Evolutionary conservation across 2,888 invertebrate species (phyloP).

Genomic region (Diploptera punctata): DNA sequence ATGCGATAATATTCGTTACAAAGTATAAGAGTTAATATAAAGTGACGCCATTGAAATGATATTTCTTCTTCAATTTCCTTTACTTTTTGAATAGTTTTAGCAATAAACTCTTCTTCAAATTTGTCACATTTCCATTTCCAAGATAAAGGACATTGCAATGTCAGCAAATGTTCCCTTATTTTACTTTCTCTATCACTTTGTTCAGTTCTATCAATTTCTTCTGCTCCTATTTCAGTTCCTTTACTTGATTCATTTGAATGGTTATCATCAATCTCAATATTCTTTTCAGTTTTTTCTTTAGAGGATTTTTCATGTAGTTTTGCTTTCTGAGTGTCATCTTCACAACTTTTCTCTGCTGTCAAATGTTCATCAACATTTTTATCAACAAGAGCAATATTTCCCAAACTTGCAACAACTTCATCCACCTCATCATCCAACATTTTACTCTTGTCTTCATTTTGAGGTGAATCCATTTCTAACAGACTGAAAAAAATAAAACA

Average conservation of each 20-base stretch:
- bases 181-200: background rate
- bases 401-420: background rate
- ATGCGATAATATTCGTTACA: conserved; percentile 22
- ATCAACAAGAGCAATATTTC: background rate
- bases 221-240: too few species aligned
- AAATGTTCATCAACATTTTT: background rate
- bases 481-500: too few species aligned
- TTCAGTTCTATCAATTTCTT: too few species aligned
- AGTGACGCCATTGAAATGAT: conserved; percentile 17
- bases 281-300: too few species aligned
- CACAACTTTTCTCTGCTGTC: background rate
- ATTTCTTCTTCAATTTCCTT: conserved; percentile 27
- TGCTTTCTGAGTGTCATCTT: background rate
- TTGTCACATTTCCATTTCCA: conserved; percentile 8
- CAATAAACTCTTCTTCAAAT: background rate
- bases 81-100: background rate
- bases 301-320: background rate
- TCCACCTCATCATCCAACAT: background rate
- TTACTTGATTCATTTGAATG: too few species aligned
- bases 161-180: conserved; percentile 7
- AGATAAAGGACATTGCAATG: conserved; percentile 31
- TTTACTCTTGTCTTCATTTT: background rate
- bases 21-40: conserved; percentile 11
- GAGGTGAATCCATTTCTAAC: too few species aligned
- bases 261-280: too few species aligned